Conservation (phyloP, 2,797 vertebrate species). For the Gymnocypris eckloni region DNA sequence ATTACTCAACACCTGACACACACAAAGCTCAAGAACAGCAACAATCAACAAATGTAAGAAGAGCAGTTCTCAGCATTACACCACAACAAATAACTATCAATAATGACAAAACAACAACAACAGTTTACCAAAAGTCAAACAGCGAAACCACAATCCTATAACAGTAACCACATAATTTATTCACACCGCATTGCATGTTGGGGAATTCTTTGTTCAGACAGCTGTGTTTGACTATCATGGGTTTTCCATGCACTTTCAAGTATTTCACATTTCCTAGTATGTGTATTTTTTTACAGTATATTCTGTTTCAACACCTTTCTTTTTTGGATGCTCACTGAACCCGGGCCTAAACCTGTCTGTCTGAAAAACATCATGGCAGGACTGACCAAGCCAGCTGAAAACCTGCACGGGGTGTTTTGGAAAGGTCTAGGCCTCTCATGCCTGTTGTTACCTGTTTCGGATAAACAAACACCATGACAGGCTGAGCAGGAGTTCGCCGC, state of each 20-base stretch:
- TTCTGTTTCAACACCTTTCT: not conserved
- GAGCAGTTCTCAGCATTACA: not conserved
- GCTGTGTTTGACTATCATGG: not conserved
- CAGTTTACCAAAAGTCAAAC: not conserved
- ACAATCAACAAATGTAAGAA: not conserved
- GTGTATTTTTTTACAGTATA: not conserved
- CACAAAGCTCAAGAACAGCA: not conserved
- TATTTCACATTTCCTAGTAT: not conserved
- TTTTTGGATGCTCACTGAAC: not conserved
- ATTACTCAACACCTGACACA: not conserved
- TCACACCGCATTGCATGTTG: not conserved
- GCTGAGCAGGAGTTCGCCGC: constrained; percentile 79
- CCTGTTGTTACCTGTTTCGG: constrained; percentile 95
- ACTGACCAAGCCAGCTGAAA: constrained; percentile 79
- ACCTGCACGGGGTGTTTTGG: constrained; percentile 85
- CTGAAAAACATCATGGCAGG: constrained; percentile 47
- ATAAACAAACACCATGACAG: constrained; percentile 83
- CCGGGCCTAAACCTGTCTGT: not conserved
- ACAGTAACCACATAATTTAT: not conserved
- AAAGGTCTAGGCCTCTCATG: constrained; percentile 74
- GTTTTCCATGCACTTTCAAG: not conserved
- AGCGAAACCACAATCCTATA: not conserved
- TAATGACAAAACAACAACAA: not conserved
- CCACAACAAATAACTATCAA: not conserved
- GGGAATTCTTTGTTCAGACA: not conserved